Percentiles rank a stretch among this genome's conserved stretches.
Conservation (phyloP, 2,113 vertebrate genomes). For the Theropithecus gelada region DNA sequence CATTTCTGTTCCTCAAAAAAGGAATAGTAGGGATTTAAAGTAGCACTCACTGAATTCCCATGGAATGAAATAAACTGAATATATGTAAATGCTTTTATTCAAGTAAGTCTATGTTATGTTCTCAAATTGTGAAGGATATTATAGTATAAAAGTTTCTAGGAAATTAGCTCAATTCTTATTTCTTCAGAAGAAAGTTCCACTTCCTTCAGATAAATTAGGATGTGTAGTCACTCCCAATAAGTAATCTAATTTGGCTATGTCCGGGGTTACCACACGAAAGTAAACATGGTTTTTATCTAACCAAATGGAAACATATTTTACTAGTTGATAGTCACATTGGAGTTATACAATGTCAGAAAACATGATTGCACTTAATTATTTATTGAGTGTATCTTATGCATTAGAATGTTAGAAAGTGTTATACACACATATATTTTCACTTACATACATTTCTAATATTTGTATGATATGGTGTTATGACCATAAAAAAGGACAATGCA, state of each 20-base stretch:
- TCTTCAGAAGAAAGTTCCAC: neutral
- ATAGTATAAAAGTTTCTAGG: neutral
- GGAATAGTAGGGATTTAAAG: neutral
- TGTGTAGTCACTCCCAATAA: neutral
- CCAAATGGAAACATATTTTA: neutral
- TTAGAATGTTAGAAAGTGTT: neutral
- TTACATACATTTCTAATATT: neutral
- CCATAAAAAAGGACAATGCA: neutral
- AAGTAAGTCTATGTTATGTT: neutral
- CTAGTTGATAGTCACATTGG: neutral
- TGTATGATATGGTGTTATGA: neutral
- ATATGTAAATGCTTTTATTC: neutral
- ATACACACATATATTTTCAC: neutral
- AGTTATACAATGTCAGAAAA: neutral
- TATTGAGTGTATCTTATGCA: neutral
- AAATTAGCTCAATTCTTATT: neutral
- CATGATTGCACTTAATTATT: neutral
- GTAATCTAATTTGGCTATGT: neutral
- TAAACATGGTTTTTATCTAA: neutral
- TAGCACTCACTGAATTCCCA: neutral
- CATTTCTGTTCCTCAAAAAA: neutral
- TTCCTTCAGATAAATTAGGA: neutral
- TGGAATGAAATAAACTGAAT: neutral
- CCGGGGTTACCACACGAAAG: neutral
- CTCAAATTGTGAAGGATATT: neutral